phyloP scores from a whole-genome alignment of 2,888 invertebrate genomes.

The Chydorus sphaericus region DNA sequence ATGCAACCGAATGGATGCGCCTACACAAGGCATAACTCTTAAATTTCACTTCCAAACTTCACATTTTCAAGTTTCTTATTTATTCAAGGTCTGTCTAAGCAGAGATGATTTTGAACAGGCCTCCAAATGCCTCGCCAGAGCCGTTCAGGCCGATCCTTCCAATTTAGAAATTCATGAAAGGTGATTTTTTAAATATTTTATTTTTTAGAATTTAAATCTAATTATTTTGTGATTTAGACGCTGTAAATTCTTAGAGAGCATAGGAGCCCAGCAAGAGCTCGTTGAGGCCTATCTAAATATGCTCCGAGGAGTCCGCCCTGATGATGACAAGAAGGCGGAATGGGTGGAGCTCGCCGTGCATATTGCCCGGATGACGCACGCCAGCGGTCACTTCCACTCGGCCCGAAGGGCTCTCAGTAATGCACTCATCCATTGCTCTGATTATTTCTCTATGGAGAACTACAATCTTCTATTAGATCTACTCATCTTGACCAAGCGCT shows the following conservation, averaged over 20 bases:
- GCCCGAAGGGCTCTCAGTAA: background rate
- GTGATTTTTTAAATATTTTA: too few species aligned
- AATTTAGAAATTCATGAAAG: slow-evolving; percentile 7
- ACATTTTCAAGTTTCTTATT: too few species aligned
- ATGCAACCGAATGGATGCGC: slow-evolving; percentile 71
- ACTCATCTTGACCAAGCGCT: slow-evolving; percentile 52
- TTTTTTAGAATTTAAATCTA: too few species aligned
- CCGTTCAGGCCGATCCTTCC: slow-evolving; percentile 6
- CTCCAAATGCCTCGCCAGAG: slow-evolving; percentile 2
- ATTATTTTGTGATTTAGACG: background rate
- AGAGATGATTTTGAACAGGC: background rate
- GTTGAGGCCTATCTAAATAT: background rate
- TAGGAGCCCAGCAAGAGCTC: background rate
- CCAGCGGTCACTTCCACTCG: background rate
- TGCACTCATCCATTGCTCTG: background rate
- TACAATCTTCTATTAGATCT: slow-evolving; percentile 73
- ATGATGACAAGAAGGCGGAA: background rate
- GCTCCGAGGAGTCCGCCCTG: background rate
- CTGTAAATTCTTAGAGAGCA: background rate
- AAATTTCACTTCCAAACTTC: too few species aligned
- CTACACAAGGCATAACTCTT: slow-evolving; percentile 52
- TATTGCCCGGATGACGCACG: background rate
- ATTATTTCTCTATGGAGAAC: slow-evolving; percentile 37
- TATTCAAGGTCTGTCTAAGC: background rate
- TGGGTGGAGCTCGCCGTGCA: background rate